A percentile compares a stretch with the other conserved stretches of the same genome.
These are phyloP conservation scores for Gorsachius goisagi DNA, from an alignment of 2,113 vertebrate genomes.

Conservation along the genomic window DNA sequence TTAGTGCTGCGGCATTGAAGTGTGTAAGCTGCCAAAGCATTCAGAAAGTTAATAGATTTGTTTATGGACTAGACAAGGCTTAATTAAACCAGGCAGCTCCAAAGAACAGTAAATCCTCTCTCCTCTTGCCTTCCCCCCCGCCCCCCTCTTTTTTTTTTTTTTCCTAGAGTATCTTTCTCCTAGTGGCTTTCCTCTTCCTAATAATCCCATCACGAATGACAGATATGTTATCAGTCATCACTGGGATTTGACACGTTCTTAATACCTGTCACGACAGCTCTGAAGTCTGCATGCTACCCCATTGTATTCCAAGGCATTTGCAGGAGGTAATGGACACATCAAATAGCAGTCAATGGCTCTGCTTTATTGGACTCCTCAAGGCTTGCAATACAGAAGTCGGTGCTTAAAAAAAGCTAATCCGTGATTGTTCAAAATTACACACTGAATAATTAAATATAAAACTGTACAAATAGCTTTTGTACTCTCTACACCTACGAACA, in stretches of 20 bases:
- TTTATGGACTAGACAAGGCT: slow-evolving; percentile 55
- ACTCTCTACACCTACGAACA: neutral
- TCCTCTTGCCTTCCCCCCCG: neutral
- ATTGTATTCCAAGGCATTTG: slow-evolving; percentile 57
- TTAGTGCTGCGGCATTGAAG: neutral
- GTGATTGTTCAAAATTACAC: neutral
- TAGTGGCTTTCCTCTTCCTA: slow-evolving; percentile 37
- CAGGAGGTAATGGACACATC: slow-evolving; percentile 49
- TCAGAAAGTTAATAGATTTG: slow-evolving; percentile 53
- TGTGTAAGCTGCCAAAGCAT: neutral
- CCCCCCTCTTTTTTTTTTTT: neutral
- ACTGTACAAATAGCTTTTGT: neutral
- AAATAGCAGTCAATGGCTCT: slow-evolving; percentile 17
- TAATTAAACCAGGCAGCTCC: slow-evolving; percentile 49
- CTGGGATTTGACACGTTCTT: slow-evolving; percentile 57
- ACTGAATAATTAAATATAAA: neutral
- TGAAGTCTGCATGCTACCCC: slow-evolving; percentile 27
- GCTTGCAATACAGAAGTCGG: neutral
- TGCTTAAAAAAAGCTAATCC: neutral
- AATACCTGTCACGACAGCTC: slow-evolving; percentile 64
- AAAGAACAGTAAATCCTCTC: slow-evolving; percentile 48
- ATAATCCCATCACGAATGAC: slow-evolving; percentile 65
- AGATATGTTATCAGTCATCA: slow-evolving; percentile 68
- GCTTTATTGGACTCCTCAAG: slow-evolving; percentile 27
- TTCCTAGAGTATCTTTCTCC: slow-evolving; percentile 44